Evolutionary conservation across 2,113 vertebrate genomes (phyloP).

Genomic region (Amia ocellicauda): DNA sequence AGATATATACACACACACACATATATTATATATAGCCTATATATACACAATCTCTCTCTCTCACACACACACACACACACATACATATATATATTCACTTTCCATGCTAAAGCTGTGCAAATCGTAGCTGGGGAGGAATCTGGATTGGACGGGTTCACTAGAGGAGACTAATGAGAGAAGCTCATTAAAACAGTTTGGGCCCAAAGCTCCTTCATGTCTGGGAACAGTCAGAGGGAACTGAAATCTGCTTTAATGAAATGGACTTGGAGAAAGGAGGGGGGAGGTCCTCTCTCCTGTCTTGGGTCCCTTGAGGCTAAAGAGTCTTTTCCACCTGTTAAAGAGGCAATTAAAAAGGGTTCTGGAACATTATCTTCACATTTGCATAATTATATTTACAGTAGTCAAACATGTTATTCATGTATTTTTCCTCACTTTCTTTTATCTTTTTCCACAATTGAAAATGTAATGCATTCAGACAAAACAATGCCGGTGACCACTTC

Average conservation of each 20-base stretch:
- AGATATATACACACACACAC: no score
- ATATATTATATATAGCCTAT: no score
- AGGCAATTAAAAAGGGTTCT: conserved; percentile 58
- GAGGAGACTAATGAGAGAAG: conserved; percentile 47
- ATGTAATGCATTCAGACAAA: no score
- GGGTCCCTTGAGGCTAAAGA: conserved; percentile 21
- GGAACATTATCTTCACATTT: conserved; percentile 29
- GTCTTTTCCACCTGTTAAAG: conserved; percentile 44
- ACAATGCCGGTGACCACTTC: no score
- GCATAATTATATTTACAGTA: background rate
- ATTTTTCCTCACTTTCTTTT: background rate
- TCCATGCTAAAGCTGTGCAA: no score
- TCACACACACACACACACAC: no score
- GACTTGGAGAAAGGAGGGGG: background rate
- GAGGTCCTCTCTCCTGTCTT: conserved; percentile 13
- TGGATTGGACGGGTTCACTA: conserved; percentile 26
- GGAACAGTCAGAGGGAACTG: conserved; percentile 23
- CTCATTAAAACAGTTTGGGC: conserved; percentile 51
- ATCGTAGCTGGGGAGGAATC: background rate
- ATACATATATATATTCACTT: no score
- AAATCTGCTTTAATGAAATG: conserved; percentile 41
- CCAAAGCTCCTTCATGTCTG: conserved; percentile 18
- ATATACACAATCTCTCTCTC: no score
- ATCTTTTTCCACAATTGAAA: no score
- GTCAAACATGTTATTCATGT: background rate